These are phyloP conservation scores for Pseudorectes ferrugineus DNA, from an alignment of 2,113 vertebrate genomes.

Conservation along the genomic window DNA sequence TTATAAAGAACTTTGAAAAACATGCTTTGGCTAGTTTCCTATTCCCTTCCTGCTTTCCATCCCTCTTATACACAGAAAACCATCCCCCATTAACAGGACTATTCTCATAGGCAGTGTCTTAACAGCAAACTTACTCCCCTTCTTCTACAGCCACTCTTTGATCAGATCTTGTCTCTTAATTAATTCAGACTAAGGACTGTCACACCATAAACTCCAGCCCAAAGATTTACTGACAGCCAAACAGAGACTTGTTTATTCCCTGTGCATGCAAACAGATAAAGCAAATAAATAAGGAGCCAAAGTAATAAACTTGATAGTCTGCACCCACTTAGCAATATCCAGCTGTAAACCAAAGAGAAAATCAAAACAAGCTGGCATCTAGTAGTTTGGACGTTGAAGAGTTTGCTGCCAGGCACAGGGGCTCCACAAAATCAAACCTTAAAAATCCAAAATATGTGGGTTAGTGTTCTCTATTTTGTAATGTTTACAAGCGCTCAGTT, in stretches of 20 bases:
- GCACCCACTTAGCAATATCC: background rate
- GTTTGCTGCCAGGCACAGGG: background rate
- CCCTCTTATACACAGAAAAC: background rate
- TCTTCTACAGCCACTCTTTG: background rate
- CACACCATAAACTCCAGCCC: background rate
- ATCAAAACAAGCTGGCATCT: background rate
- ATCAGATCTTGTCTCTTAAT: background rate
- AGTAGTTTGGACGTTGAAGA: background rate
- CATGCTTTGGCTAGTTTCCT: background rate
- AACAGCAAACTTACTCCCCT: background rate
- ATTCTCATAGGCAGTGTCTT: background rate
- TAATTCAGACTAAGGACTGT: background rate
- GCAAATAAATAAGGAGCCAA: background rate
- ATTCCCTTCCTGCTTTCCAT: background rate
- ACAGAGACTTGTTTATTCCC: background rate
- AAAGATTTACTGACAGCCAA: background rate
- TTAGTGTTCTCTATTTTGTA: background rate
- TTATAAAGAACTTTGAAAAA: background rate
- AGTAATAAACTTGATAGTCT: background rate
- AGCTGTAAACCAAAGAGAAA: background rate
- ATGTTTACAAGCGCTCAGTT: slow-evolving; percentile 1
- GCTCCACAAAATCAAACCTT: background rate
- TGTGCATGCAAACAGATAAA: background rate
- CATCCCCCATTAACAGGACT: background rate
- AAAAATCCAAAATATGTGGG: background rate